Evolutionary conservation across 1,140 invertebrate genomes (phyloP).

Genomic region (Saccostrea echinata): DNA sequence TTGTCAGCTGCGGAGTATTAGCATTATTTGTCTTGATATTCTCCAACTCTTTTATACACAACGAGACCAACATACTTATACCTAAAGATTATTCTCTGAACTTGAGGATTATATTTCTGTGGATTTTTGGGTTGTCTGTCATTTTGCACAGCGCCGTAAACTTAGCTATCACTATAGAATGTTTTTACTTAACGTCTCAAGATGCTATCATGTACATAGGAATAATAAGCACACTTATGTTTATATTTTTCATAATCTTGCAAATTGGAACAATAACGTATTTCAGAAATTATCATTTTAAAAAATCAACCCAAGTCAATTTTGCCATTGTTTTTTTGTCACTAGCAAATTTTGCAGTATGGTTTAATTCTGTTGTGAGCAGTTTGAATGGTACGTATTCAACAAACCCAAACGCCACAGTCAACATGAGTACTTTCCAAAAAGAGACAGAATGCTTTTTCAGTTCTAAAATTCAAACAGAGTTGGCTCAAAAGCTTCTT

Average conservation of each 20-base stretch:
- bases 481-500: neutral
- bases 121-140: neutral
- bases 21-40: neutral
- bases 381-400: neutral
- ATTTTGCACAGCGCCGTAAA: slow-evolving; percentile 3
- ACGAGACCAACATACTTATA: too few species aligned
- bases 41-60: neutral
- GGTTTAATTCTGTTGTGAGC: slow-evolving; percentile 15
- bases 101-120: neutral
- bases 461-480: neutral
- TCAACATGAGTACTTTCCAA: neutral
- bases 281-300: slow-evolving; percentile 1
- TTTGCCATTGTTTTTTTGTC: neutral
- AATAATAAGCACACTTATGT: neutral
- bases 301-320: neutral
- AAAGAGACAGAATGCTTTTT: neutral
- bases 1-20: neutral
- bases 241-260: neutral
- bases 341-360: neutral
- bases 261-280: slow-evolving; percentile 26
- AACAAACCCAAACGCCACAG: neutral
- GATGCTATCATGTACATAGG: neutral
- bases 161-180: neutral
- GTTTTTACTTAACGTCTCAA: neutral
- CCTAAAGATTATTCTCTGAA: slow-evolving; percentile 14